Conservation (phyloP, 92 coral and sea anemone species). For the Heteractis magnifica region DNA sequence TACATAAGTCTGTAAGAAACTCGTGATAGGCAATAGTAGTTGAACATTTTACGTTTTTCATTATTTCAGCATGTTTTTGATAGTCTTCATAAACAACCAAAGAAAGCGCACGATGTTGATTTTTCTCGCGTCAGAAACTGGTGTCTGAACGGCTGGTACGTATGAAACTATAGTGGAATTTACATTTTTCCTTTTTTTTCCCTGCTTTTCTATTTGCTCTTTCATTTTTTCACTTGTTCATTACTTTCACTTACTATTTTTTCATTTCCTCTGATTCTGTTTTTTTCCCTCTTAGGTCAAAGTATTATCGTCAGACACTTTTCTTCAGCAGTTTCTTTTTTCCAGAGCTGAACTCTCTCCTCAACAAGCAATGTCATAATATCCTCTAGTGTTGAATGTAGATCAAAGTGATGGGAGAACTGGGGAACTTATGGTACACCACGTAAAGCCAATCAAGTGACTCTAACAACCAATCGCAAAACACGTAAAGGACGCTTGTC, state of each 20-base stretch:
- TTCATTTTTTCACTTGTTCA: neutral
- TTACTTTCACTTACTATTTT: neutral
- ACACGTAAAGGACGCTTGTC: too few relatives aligned
- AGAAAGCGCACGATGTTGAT: slow-evolving; percentile 85
- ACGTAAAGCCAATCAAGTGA: neutral
- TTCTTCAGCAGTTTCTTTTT: slow-evolving; percentile 79
- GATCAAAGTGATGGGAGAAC: neutral
- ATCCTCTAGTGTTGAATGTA: slow-evolving; percentile 66
- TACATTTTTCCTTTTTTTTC: too few relatives aligned
- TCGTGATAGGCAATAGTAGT: too few relatives aligned
- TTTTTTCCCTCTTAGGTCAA: slow-evolving; percentile 65
- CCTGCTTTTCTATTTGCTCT: too few relatives aligned
- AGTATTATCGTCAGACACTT: slow-evolving; percentile 87
- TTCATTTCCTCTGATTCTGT: neutral
- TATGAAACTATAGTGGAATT: neutral
- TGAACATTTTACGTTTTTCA: neutral
- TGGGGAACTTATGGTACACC: neutral
- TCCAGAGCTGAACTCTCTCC: slow-evolving; percentile 88
- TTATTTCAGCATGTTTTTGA: slow-evolving; percentile 75
- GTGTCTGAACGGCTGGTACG: slow-evolving; percentile 91
- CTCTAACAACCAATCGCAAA: neutral
- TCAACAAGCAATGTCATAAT: slow-evolving; percentile 79
- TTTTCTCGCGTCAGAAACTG: slow-evolving; percentile 97
- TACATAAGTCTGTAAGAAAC: too few relatives aligned
- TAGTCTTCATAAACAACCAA: slow-evolving; percentile 88